A percentile compares a stretch with the other conserved stretches of the same genome.
Evolutionary conservation across 2,797 vertebrate genomes (phyloP).

Genomic region (Tragopan temminckii): DNA sequence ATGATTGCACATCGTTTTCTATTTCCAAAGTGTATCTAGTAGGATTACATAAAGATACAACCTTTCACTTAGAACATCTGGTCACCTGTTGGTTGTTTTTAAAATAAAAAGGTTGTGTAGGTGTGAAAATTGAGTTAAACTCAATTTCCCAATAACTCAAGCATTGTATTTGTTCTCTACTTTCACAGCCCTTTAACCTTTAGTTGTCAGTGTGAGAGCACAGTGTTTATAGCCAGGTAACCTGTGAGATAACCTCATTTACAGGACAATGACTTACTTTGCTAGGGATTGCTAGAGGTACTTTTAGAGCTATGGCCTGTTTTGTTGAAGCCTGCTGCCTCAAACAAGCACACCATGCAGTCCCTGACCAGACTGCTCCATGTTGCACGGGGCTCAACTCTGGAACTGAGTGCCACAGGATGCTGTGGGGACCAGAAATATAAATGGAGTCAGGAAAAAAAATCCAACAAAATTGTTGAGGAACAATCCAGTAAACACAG

Average conservation of each 20-base stretch:
- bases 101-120: neutral
- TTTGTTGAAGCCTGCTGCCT: neutral
- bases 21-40: neutral
- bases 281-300: neutral
- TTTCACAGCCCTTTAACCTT: neutral
- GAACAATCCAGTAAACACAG: neutral
- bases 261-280: neutral
- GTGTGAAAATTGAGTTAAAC: neutral
- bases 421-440: neutral
- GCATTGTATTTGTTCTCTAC: neutral
- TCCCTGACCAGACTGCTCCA: fast-evolving
- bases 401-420: neutral
- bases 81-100: neutral
- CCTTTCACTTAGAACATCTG: neutral
- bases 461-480: neutral
- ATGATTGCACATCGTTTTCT: neutral
- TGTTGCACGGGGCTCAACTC: neutral
- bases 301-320: neutral
- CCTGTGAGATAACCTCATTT: neutral
- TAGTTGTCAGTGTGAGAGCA: neutral
- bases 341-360: fast-evolving
- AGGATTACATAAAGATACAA: neutral
- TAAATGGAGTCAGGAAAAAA: neutral
- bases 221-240: neutral
- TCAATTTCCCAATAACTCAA: neutral